Evolutionary conservation across 2,888 invertebrate species (phyloP).

Genomic region (Limnephilus marmoratus): DNA sequence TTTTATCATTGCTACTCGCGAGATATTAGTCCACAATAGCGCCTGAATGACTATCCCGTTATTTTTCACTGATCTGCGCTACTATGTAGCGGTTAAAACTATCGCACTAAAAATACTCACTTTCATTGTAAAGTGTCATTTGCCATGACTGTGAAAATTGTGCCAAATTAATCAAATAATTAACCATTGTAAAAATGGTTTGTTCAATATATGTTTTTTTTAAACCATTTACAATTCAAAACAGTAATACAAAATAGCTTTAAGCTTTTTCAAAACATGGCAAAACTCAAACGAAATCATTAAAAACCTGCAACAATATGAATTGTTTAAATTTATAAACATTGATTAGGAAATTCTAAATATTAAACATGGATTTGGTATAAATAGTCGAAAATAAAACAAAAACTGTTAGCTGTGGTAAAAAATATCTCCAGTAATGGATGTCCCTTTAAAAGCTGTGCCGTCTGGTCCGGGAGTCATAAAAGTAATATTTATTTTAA

Average conservation of each 20-base stretch:
- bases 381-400: not conserved
- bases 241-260: not conserved
- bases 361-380: not conserved
- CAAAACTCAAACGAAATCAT: not conserved
- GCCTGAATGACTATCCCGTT: too few relatives aligned
- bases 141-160: not conserved
- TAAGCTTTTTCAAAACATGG: not conserved
- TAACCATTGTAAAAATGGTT: not conserved
- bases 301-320: not conserved
- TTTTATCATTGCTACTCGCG: too few relatives aligned
- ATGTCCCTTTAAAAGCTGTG: not conserved
- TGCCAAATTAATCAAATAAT: not conserved
- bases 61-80: too few relatives aligned
- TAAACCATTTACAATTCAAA: not conserved
- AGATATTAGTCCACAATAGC: too few relatives aligned
- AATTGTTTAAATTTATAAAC: not conserved
- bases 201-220: not conserved
- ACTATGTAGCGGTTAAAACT: too few relatives aligned
- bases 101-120: not conserved
- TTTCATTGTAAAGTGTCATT: not conserved
- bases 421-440: not conserved
- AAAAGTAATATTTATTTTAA: not conserved
- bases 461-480: not conserved
- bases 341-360: not conserved
- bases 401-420: not conserved